Evolutionary conservation across 2,113 vertebrate genomes (phyloP), one percentile per base, ranked within the genome.

Genomic region (Colaptes auratus): DNA sequence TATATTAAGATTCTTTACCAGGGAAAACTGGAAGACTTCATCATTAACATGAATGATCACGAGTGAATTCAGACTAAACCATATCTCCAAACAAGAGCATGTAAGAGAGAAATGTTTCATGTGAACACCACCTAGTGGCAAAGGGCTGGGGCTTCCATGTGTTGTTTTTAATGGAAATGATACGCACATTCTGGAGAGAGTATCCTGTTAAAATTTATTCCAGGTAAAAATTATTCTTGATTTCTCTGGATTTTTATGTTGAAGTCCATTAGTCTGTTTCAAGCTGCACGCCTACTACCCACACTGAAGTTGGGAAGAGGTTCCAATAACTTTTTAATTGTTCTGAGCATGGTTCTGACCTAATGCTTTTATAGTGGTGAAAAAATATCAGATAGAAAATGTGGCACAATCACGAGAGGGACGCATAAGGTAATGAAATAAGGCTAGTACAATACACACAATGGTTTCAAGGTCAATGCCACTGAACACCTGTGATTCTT

Each of bases 81-180:
- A 50, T 48, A 73, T 5, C 23, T 35, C 28, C 52, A 64, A 83
- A 82, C 1, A 71, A 84, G 12, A 66, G 19, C 2, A 15, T 7
- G 42, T 9, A 10, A 65, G 17, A 88, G n/a, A 83, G 59, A 82
- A 92, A 92, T 21, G 31, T 95, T 97, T 96, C 90, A 70, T 74
- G 28, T 66, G 52, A 56, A 58, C 95, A 93, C 90, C 89, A 95
- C 58, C 89, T 79, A 91, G 87, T 89, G 93, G 81, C 39, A 89
- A 86, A 94, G 42, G 71, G 18, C 64, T 92, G 64, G 36, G 44
- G 59, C 28, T 93, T 92, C 24, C 39, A 0, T 35, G 10, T 44
- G 6, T 56, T 64, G 15, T 42, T 70, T 82, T 30, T 64, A 6
- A 63, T 44, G 9, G 27, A 91, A 86, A 60, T 20, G 33, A 24